phyloP scores from a whole-genome alignment of 2,113 vertebrate species.

The Percopsis transmontana region DNA sequence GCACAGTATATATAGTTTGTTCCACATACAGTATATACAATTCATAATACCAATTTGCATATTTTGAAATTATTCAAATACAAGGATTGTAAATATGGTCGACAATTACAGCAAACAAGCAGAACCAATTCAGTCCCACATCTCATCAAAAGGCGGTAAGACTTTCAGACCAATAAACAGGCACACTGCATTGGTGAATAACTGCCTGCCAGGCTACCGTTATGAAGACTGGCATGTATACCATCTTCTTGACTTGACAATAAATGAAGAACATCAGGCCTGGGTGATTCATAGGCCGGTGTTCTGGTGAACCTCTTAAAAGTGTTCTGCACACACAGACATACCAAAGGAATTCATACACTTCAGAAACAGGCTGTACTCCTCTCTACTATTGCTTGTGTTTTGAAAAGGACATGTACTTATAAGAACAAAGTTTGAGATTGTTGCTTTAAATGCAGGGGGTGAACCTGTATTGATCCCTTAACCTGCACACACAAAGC shows the following conservation, averaged over 20 bases:
- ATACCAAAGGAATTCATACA: slow-evolving; percentile 22
- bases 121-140: background rate
- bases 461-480: too few relatives aligned
- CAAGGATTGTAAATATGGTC: too few relatives aligned
- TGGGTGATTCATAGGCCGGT: slow-evolving; percentile 29
- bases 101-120: background rate
- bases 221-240: slow-evolving; percentile 34
- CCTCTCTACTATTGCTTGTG: background rate
- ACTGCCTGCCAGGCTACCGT: slow-evolving; percentile 13
- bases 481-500: too few relatives aligned
- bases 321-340: slow-evolving; percentile 25
- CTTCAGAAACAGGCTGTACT: background rate
- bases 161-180: slow-evolving; percentile 16
- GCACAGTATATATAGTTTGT: too few relatives aligned
- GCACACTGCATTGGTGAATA: slow-evolving; percentile 20
- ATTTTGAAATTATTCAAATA: too few relatives aligned
- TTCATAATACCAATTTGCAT: too few relatives aligned
- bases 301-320: slow-evolving; percentile 24
- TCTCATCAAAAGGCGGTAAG: slow-evolving; percentile 14
- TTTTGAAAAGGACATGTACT: background rate
- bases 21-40: too few relatives aligned
- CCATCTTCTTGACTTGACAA: slow-evolving; percentile 47
- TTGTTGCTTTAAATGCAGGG: too few relatives aligned
- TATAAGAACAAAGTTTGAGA: too few relatives aligned
- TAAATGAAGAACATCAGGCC: slow-evolving; percentile 28